Evolutionary conservation across 2,888 invertebrate species (phyloP).

Genomic region (Erebia palarica): DNA sequence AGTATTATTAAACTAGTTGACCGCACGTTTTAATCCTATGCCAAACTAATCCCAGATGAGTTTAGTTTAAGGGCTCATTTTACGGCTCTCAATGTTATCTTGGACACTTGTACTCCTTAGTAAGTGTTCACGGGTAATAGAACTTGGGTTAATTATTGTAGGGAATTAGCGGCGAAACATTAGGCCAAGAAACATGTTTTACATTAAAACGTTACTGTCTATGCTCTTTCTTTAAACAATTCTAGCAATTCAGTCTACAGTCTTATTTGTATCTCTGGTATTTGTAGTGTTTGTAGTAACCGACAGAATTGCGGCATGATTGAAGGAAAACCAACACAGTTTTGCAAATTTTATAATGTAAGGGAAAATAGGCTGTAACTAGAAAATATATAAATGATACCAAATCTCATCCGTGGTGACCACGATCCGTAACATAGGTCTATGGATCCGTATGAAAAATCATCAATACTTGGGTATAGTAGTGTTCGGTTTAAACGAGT

Average conservation of each 20-base stretch:
- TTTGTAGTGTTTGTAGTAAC: too few species aligned
- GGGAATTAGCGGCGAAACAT: slow-evolving; percentile 29
- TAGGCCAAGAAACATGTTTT: slow-evolving; percentile 10
- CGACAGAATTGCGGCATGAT: too few species aligned
- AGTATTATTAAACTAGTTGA: not conserved
- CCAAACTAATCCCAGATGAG: slow-evolving; percentile 26
- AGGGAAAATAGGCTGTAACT: too few species aligned
- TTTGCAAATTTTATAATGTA: too few species aligned
- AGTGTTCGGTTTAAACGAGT: too few species aligned
- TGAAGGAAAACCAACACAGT: too few species aligned
- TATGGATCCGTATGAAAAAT: too few species aligned
- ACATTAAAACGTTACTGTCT: not conserved
- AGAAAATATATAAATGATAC: too few species aligned
- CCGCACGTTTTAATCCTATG: slow-evolving; percentile 11
- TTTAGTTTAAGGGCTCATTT: slow-evolving; percentile 34
- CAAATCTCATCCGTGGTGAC: too few species aligned
- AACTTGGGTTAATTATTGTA: slow-evolving; percentile 35
- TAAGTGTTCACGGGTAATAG: slow-evolving; percentile 36
- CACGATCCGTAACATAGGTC: too few species aligned
- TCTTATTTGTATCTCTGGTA: too few species aligned
- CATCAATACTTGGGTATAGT: too few species aligned
- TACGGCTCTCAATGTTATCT: slow-evolving; percentile 33
- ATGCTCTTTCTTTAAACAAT: not conserved
- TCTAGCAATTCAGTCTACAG: not conserved
- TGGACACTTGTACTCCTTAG: slow-evolving; percentile 34